Conservation (phyloP, 2,113 vertebrate species). For the Sander lucioperca region DNA sequence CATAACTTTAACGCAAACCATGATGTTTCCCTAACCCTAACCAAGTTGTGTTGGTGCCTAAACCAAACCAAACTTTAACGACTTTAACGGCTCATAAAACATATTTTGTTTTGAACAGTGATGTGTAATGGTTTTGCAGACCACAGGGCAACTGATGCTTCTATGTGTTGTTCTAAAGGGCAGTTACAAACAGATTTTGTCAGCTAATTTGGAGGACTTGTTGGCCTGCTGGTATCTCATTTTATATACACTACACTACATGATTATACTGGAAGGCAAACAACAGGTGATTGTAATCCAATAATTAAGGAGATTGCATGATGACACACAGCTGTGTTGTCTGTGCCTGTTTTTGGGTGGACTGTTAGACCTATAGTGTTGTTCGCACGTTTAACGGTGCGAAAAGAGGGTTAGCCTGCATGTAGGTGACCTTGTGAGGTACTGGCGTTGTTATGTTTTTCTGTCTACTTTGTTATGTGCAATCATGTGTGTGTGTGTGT, state of each 20-base stretch:
- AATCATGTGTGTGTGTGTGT: not conserved
- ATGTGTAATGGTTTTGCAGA: not conserved
- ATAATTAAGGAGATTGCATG: not conserved
- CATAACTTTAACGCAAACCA: too few relatives aligned
- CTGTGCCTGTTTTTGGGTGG: not conserved
- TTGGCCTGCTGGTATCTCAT: not conserved
- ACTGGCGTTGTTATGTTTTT: not conserved
- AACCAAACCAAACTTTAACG: not conserved
- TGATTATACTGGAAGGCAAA: not conserved
- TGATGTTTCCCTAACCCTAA: too few relatives aligned
- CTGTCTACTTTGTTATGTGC: not conserved
- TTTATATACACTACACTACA: not conserved
- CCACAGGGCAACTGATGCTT: not conserved
- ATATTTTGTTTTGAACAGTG: not conserved
- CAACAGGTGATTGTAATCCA: not conserved
- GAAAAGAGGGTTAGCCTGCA: slow-evolving; percentile 6
- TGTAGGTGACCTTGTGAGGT: slow-evolving; percentile 10
- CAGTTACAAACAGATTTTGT: not conserved
- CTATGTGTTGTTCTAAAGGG: not conserved
- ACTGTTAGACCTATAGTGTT: slow-evolving; percentile 1
- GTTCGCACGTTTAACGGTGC: slow-evolving; percentile 29
- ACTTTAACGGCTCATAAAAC: not conserved
- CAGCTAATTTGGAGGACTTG: not conserved
- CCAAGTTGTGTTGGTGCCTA: not conserved
- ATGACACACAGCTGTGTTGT: not conserved